Conservation (phyloP, 2,797 vertebrate species). For the Gambelia wislizenii region DNA sequence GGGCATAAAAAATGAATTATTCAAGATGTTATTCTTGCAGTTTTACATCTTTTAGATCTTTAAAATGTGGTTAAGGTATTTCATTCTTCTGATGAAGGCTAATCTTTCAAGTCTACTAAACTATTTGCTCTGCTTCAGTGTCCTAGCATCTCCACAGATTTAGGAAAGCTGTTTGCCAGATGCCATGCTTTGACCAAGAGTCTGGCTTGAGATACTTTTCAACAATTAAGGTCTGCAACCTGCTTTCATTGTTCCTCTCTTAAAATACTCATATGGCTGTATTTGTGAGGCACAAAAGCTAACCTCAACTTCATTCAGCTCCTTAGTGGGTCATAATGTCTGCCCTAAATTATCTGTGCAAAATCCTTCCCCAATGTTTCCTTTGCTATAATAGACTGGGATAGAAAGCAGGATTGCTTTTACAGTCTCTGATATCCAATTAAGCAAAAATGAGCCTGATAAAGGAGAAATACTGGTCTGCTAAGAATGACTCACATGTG, state of each 20-base stretch:
- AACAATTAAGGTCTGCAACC: neutral
- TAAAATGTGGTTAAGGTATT: neutral
- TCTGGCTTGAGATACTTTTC: neutral
- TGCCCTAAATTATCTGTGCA: neutral
- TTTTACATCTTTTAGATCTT: neutral
- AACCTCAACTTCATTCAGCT: neutral
- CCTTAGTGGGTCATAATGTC: neutral
- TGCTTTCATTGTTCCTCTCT: neutral
- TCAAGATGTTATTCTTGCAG: neutral
- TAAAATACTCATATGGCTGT: neutral
- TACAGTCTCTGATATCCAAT: constrained; percentile 15
- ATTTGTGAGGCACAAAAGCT: constrained; percentile 1
- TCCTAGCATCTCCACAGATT: neutral
- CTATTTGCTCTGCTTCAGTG: neutral
- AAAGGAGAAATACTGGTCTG: constrained; percentile 6
- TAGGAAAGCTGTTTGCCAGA: neutral
- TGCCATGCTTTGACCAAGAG: neutral
- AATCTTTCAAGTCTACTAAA: neutral
- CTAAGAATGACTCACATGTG: neutral
- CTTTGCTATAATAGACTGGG: neutral
- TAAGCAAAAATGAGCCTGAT: neutral
- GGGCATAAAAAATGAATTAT: neutral
- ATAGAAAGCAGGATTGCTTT: neutral
- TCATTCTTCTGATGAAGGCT: neutral
- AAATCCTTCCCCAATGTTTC: neutral